Evolutionary conservation across 2,888 invertebrate species (phyloP).

Genomic region (Mystacides longicornis): DNA sequence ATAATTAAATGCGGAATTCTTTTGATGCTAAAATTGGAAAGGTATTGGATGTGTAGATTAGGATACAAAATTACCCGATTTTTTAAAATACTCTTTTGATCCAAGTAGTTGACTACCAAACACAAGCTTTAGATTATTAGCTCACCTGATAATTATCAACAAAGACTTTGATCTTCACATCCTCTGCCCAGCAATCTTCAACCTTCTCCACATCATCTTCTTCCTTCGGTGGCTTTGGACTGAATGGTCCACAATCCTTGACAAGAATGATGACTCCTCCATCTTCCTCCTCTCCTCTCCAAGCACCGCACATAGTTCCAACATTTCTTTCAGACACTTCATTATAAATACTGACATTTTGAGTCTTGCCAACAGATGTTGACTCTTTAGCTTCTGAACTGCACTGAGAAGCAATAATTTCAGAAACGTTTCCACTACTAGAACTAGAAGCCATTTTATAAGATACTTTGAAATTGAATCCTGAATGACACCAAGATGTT

Average conservation of each 20-base stretch:
- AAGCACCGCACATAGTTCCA: conserved; percentile 46
- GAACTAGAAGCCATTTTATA: no score
- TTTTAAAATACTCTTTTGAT: no score
- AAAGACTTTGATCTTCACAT: not conserved
- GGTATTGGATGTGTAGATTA: no score
- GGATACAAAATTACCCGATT: no score
- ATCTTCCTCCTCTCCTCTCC: conserved; percentile 45
- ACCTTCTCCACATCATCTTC: conserved; percentile 44
- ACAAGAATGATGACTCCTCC: conserved; percentile 44
- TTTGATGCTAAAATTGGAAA: no score
- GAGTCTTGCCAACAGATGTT: not conserved
- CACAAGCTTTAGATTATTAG: no score
- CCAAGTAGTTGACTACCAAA: no score
- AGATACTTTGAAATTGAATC: no score
- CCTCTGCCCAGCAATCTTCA: conserved; percentile 41
- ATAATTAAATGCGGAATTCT: no score
- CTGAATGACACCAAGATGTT: no score
- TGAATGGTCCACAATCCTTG: conserved; percentile 36
- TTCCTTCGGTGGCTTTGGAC: conserved; percentile 41
- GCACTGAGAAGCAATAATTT: not conserved
- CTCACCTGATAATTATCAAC: conserved; percentile 12
- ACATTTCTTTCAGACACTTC: conserved; percentile 35
- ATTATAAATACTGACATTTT: not conserved
- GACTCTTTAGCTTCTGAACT: not conserved
- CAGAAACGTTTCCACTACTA: not conserved